Evolutionary conservation across 2,113 vertebrate genomes (phyloP).

Genomic region (Canis aureus): DNA sequence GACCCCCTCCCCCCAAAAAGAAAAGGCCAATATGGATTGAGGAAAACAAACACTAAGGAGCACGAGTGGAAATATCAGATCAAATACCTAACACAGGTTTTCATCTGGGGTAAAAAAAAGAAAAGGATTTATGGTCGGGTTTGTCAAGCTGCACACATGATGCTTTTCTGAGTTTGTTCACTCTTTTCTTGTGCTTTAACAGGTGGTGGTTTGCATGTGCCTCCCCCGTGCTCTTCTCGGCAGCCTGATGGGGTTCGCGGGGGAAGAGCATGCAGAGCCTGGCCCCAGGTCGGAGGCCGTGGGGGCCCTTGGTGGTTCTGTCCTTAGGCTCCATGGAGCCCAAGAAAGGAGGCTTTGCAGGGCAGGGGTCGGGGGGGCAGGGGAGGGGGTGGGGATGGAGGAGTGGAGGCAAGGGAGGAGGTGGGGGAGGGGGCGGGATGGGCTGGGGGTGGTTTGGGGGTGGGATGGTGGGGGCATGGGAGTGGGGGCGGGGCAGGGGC

Average conservation of each 20-base stretch:
- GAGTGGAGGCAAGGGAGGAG: no score
- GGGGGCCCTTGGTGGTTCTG: not conserved
- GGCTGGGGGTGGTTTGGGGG: no score
- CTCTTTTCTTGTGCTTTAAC: not conserved
- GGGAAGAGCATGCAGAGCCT: no score
- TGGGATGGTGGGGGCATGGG: no score
- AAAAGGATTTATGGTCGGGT: not conserved
- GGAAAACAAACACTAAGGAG: constrained; percentile 7
- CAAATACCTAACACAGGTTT: not conserved
- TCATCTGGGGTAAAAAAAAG: not conserved
- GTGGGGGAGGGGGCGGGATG: no score
- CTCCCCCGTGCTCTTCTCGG: not conserved
- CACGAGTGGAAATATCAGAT: not conserved
- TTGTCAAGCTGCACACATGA: not conserved
- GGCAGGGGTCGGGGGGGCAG: no score
- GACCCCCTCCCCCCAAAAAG: not conserved
- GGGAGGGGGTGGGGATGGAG: no score
- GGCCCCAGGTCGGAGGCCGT: not conserved
- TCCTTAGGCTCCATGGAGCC: not conserved
- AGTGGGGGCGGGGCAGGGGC: no score
- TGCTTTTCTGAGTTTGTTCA: not conserved
- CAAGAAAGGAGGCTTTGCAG: not conserved
- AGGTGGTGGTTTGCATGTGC: not conserved
- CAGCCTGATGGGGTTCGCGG: not conserved
- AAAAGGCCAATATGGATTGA: not conserved